Percentiles rank a stretch among this genome's conserved stretches.
phyloP scores from a whole-genome alignment of 2,797 vertebrate species.

The Cephalopachus bancanus region DNA sequence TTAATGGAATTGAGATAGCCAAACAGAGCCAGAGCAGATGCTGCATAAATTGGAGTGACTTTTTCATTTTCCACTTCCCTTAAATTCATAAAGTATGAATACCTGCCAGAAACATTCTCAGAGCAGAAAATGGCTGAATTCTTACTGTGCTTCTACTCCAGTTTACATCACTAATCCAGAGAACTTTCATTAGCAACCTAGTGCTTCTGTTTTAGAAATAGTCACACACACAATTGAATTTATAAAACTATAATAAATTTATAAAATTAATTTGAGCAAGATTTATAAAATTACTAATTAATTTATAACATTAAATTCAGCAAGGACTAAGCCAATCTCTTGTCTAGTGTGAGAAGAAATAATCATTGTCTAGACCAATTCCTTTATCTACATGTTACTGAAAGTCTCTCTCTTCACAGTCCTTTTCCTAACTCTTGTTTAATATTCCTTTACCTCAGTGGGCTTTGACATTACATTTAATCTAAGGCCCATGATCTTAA shows the following conservation, averaged over 20 bases:
- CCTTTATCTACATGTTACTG: neutral
- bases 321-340: neutral
- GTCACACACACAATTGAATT: neutral
- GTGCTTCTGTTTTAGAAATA: conserved; percentile 27
- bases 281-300: no score
- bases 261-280: no score
- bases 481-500: neutral
- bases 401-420: neutral
- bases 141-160: neutral
- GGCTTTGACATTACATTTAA: conserved; percentile 8
- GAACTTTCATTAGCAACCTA: conserved; percentile 31
- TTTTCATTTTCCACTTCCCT: conserved; percentile 62
- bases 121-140: conserved; percentile 22
- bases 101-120: conserved; percentile 19
- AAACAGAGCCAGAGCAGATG: conserved; percentile 28
- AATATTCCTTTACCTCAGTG: conserved; percentile 32
- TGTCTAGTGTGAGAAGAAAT: conserved; percentile 43
- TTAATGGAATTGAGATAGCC: conserved; percentile 18
- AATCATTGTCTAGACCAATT: conserved; percentile 39
- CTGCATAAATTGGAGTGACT: conserved; percentile 7
- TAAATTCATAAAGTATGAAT: conserved; percentile 50
- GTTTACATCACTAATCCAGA: neutral
- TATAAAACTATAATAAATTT: no score
- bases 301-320: neutral
- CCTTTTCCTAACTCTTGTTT: neutral